These are phyloP conservation scores for Drosophila nikananu DNA, from an alignment of 1,140 invertebrate genomes.

Conservation along the genomic window DNA sequence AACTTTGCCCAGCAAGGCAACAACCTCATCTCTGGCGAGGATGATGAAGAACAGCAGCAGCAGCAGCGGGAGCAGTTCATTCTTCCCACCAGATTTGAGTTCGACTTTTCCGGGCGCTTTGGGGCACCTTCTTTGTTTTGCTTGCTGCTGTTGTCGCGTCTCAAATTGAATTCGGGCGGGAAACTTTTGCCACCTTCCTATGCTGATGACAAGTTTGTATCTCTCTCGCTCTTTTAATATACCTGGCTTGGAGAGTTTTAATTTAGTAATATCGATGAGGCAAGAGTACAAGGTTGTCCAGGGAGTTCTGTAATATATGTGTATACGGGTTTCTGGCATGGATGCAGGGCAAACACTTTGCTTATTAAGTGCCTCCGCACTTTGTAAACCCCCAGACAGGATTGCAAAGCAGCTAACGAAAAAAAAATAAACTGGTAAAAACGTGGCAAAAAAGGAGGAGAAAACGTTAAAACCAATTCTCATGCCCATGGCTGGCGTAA, in stretches of 20 bases:
- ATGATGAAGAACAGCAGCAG: neutral
- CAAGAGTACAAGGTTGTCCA: constrained; percentile 6
- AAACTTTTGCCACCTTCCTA: constrained; percentile 43
- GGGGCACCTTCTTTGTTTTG: constrained; percentile 55
- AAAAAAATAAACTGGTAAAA: constrained; percentile 24
- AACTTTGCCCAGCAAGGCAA: constrained; percentile 46
- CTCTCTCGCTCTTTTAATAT: constrained; percentile 17
- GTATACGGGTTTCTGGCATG: constrained; percentile 13
- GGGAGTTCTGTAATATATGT: neutral
- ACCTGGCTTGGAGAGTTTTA: constrained; percentile 26
- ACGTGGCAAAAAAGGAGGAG: constrained; percentile 9
- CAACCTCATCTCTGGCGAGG: constrained; percentile 33
- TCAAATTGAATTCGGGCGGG: constrained; percentile 62
- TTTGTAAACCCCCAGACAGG: constrained; percentile 47
- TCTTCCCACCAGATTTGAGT: constrained; percentile 38
- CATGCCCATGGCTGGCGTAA: constrained; percentile 64
- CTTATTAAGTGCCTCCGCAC: constrained; percentile 72
- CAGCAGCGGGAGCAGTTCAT: neutral
- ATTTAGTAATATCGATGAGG: constrained; percentile 47
- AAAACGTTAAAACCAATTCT: constrained; percentile 40
- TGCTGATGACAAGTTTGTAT: constrained; percentile 50
- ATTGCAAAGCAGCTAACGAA: constrained; percentile 10
- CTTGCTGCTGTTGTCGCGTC: constrained; percentile 43
- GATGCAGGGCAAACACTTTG: constrained; percentile 40
- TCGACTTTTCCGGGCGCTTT: constrained; percentile 32